Base-by-base conservation (phyloP, 37 sponge, comb jelly and placozoan genomes). In the Ephydatia muelleri region DNA sequence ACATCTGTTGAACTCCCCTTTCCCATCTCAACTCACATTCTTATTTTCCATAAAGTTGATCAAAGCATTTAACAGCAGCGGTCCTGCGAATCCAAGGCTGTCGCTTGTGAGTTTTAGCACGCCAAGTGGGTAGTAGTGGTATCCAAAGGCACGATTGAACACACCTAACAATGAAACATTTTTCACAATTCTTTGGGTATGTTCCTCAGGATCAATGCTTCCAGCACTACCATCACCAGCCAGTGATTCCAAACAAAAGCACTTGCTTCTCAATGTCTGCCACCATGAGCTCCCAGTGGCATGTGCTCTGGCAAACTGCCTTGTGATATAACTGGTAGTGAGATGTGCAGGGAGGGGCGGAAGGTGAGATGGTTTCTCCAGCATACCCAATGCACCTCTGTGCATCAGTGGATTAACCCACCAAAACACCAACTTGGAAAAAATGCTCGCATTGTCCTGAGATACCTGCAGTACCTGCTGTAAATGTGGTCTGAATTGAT, bases 91-190 rank as follows among this genome's bases (percentile, higher is more conserved):
- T 19, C 89, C 94, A 27, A 99, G 72, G 27, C 83, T 65, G 75
- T 97, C 94, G 30, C 88, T 81, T 31, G 75, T 27, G 23, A 99
- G 71, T 77, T 95, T 97, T 26, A 99, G 84, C 38, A 97, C 14
- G n/a, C 92, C 94, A 32, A 97, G 89, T n/a, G 97, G 97, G 67
- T 97, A 99, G 86, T 93, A 99, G 14, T 86, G 87, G 67, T 85
- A 85, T 0, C 99, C 99, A 86, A 95, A 97, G 2, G 97, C 86
- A 65, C 84, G 72, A 73, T 97, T 96, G 39, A 97, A 75, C 32
- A 94, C 80, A 72, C 70, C 31, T 22, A 95, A 78, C 36, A 97
- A 91, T 6, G 86, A 78, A 27, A 83, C 37, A 25, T 11, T 77
- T 33, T 38, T 76, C 11, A 5, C 34, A 16, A 39, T 40, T 39